Percentiles rank a stretch among this genome's conserved stretches.
These are phyloP conservation scores for Phrynocephalus vlangalii DNA, from an alignment of 2,797 vertebrate genomes.

Conservation along the genomic window DNA sequence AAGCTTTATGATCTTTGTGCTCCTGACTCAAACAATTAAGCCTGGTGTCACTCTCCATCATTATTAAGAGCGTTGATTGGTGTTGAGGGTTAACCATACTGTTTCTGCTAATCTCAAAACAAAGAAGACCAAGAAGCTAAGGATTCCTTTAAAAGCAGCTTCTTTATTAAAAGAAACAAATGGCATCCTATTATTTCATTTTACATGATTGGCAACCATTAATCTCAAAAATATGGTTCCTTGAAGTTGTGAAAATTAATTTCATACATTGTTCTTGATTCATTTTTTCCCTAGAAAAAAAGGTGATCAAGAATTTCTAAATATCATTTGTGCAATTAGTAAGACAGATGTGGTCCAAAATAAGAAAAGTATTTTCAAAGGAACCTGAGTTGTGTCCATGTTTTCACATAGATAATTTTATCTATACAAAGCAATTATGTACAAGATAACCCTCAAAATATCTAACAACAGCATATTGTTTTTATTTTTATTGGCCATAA, in stretches of 20 bases:
- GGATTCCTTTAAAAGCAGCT: not conserved
- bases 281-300: not conserved
- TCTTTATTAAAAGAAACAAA: not conserved
- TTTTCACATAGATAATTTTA: constrained; percentile 38
- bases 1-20: not conserved
- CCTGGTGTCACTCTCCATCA: not conserved
- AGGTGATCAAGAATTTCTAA: not conserved
- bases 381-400: not conserved
- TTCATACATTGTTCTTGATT: not conserved
- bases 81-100: not conserved
- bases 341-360: constrained; percentile 22
- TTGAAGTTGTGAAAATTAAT: too few species aligned
- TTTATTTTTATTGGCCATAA: constrained; percentile 44
- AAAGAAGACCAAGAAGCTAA: not conserved
- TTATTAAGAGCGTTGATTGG: not conserved
- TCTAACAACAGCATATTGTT: constrained; percentile 40
- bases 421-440: constrained; percentile 42
- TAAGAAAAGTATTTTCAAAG: constrained; percentile 31
- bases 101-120: not conserved
- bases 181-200: not conserved
- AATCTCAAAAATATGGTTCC: not conserved
- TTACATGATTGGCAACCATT: not conserved
- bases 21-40: not conserved
- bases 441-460: constrained; percentile 17
- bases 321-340: constrained; percentile 11